phyloP scores from a whole-genome alignment of 1,140 invertebrate species.

The Hylaeus anthracinus region DNA sequence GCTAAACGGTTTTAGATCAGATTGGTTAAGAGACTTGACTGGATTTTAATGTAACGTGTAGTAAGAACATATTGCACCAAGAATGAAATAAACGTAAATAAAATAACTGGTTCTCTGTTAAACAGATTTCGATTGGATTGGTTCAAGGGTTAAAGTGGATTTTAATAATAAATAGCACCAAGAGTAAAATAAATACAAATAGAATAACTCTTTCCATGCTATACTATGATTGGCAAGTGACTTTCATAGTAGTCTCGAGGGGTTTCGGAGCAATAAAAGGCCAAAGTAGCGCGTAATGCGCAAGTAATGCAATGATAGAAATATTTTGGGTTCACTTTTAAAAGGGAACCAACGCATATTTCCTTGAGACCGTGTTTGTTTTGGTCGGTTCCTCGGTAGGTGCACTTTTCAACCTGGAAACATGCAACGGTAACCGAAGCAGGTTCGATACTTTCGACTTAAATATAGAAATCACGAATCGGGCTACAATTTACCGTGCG shows the following conservation, averaged over 20 bases:
- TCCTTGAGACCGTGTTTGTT: not conserved
- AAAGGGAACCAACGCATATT: not conserved
- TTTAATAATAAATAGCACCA: not conserved
- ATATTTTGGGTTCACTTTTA: not conserved
- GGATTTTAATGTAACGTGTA: not conserved
- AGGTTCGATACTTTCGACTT: not conserved
- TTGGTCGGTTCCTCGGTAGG: not conserved
- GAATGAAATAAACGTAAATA: no score
- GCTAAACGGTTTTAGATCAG: no score
- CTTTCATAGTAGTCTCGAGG: no score
- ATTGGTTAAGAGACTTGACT: not conserved
- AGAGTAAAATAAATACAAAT: no score
- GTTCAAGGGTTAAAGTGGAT: no score
- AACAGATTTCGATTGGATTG: no score
- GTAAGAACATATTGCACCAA: not conserved
- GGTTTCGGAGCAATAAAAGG: slow-evolving; percentile 28
- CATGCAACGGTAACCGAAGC: slow-evolving; percentile 1
- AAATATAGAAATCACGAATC: slow-evolving; percentile 5
- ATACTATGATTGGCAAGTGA: no score
- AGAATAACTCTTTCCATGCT: no score
- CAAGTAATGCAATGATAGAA: slow-evolving; percentile 23
- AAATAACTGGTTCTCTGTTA: no score
- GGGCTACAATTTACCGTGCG: not conserved
- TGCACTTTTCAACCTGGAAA: not conserved
- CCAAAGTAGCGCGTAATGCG: slow-evolving; percentile 32